Evolutionary conservation across 2,113 vertebrate species (phyloP).

Genomic region (Scophthalmus maximus): DNA sequence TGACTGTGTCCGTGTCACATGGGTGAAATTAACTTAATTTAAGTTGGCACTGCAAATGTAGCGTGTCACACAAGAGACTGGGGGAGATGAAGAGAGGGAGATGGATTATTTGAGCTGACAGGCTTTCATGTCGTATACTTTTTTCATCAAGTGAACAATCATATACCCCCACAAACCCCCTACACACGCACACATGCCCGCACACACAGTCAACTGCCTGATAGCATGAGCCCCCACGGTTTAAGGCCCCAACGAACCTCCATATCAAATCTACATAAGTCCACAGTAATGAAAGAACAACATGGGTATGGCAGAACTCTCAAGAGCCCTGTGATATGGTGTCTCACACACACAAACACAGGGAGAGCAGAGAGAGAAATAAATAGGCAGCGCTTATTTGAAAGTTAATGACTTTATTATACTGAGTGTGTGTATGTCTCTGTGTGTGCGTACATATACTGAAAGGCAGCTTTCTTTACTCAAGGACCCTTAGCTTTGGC

Average conservation of each 20-base stretch:
- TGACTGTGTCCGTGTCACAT: constrained; percentile 26
- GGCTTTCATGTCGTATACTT: constrained; percentile 57
- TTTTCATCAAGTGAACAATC: constrained; percentile 56
- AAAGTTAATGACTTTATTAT: constrained; percentile 39
- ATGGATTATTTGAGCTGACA: constrained; percentile 53
- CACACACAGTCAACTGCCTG: constrained; percentile 14
- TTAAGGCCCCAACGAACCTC: constrained; percentile 50
- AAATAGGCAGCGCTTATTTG: constrained; percentile 28
- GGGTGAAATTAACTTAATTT: constrained; percentile 38
- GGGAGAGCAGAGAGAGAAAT: constrained; percentile 16
- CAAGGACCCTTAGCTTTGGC: background rate
- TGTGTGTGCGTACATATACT: background rate
- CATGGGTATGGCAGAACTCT: constrained; percentile 51
- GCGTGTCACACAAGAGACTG: constrained; percentile 35
- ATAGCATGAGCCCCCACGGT: constrained; percentile 45
- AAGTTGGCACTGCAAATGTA: constrained; percentile 54
- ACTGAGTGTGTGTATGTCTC: background rate
- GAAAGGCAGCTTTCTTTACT: constrained; percentile 11
- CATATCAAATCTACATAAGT: constrained; percentile 70
- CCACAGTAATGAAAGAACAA: constrained; percentile 74
- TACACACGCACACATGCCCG: constrained; percentile 17
- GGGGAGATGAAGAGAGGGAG: constrained; percentile 14
- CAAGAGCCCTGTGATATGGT: constrained; percentile 50
- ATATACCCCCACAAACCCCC: background rate
- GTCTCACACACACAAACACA: constrained; percentile 15